Percentiles rank a stretch among this genome's conserved stretches.
These are phyloP conservation scores for Troides helena DNA, from an alignment of 2,888 invertebrate species.

Conservation along the genomic window DNA sequence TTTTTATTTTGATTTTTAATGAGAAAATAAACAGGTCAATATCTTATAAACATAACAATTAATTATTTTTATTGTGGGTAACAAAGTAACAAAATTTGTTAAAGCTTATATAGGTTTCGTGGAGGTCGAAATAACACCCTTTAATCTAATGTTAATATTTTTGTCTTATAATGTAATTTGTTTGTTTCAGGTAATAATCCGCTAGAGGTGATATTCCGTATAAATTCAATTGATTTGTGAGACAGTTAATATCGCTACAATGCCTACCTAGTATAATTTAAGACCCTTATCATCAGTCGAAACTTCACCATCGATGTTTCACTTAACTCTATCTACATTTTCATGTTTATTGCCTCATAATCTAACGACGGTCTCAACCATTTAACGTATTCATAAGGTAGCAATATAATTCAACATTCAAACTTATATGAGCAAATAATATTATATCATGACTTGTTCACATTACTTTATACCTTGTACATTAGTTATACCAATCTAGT, in stretches of 20 bases:
- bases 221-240: neutral
- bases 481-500: too few species aligned
- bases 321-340: constrained; percentile 3
- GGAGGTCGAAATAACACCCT: too few species aligned
- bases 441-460: too few species aligned
- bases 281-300: neutral
- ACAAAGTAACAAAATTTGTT: too few species aligned
- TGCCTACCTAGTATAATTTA: neutral
- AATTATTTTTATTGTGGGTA: too few species aligned
- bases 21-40: neutral
- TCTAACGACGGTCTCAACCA: constrained; percentile 2
- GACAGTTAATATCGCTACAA: neutral
- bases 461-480: too few species aligned
- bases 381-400: neutral
- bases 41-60: neutral
- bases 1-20: neutral
- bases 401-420: too few species aligned
- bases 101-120: too few species aligned
- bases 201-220: neutral
- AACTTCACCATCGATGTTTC: constrained; percentile 1
- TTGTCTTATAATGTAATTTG: neutral
- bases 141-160: too few species aligned
- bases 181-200: constrained; percentile 7
- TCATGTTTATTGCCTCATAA: constrained; percentile 16
- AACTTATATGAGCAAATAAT: too few species aligned